These are phyloP conservation scores for Atopsyche davidsoni DNA, from an alignment of 1,140 invertebrate species.

Conservation along the genomic window DNA sequence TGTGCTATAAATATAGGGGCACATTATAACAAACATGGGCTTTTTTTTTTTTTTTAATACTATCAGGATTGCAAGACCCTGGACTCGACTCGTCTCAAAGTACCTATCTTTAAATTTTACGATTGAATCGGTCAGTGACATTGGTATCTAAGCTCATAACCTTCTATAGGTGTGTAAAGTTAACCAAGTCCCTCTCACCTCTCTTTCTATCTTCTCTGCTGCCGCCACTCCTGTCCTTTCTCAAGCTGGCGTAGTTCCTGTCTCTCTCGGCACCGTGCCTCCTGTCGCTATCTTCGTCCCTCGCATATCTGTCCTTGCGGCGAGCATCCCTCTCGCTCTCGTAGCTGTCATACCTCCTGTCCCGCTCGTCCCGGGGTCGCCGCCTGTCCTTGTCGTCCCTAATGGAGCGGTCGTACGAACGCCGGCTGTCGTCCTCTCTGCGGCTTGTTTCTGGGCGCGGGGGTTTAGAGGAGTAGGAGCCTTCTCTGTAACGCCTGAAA, in stretches of 20 bases:
- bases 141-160: too few species aligned
- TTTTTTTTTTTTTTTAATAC: too few species aligned
- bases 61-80: too few species aligned
- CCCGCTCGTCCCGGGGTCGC: slow-evolving; percentile 34
- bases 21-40: too few species aligned
- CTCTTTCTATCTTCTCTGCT: slow-evolving; percentile 34
- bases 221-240: slow-evolving; percentile 23
- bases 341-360: slow-evolving; percentile 37
- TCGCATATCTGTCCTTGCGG: slow-evolving; percentile 23
- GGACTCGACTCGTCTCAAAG: too few species aligned
- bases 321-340: slow-evolving; percentile 36
- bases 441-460: slow-evolving; percentile 34
- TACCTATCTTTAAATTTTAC: too few species aligned
- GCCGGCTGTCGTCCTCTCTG: slow-evolving; percentile 29
- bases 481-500: slow-evolving; percentile 37
- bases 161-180: too few species aligned
- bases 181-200: too few species aligned
- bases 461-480: slow-evolving; percentile 42
- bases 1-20: slow-evolving; percentile 2
- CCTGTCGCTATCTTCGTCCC: slow-evolving; percentile 26
- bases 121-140: too few species aligned
- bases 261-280: slow-evolving; percentile 24
- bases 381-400: slow-evolving; percentile 43
- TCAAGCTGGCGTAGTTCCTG: slow-evolving; percentile 15
- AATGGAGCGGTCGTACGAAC: slow-evolving; percentile 27